Evolutionary conservation across 2,113 vertebrate species (phyloP).

Genomic region (human (Homo sapiens)): DNA sequence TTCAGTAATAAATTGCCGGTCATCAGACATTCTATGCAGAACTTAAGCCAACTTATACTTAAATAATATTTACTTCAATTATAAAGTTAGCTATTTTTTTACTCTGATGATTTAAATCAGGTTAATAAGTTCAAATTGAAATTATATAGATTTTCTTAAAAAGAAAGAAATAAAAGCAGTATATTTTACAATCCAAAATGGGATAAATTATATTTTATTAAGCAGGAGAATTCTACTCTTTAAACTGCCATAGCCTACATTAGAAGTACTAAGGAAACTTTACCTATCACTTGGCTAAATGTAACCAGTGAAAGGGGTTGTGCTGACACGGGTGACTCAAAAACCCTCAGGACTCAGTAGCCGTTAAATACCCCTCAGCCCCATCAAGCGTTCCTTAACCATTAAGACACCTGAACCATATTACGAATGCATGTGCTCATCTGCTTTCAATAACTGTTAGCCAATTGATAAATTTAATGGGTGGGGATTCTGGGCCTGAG

Average conservation of each 20-base stretch:
- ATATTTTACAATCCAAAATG: background rate
- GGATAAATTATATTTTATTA: background rate
- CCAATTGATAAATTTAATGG: background rate
- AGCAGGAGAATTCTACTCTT: background rate
- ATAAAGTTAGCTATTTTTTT: background rate
- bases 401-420: background rate
- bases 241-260: background rate
- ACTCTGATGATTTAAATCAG: background rate
- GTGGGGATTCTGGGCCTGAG: accelerated
- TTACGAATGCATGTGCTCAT: accelerated
- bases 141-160: background rate
- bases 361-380: background rate
- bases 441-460: background rate
- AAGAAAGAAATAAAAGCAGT: background rate
- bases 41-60: background rate
- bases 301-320: background rate
- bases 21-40: background rate
- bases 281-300: background rate
- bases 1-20: background rate
- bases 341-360: background rate
- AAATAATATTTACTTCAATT: background rate
- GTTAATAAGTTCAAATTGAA: background rate
- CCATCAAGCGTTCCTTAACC: background rate
- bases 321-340: background rate
- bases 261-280: background rate